Conservation (phyloP, 2,888 invertebrate species). For the Homarus gammarus region DNA sequence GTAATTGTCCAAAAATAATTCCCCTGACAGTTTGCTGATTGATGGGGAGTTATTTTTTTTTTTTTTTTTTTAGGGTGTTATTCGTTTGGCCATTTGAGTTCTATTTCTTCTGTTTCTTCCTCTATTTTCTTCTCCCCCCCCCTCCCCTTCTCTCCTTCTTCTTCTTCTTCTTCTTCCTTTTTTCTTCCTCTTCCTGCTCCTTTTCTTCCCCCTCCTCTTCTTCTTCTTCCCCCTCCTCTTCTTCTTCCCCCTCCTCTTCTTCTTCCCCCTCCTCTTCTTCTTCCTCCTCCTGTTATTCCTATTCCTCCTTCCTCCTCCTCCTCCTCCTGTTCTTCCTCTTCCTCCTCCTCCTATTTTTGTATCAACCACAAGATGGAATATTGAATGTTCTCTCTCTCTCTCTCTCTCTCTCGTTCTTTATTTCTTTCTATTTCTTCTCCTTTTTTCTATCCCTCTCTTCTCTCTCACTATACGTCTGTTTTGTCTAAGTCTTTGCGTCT, state of each 20-base stretch:
- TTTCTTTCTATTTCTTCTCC: no score
- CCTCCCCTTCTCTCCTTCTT: background rate
- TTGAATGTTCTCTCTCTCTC: no score
- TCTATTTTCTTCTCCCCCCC: no score
- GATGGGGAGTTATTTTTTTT: slow-evolving; percentile 55
- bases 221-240: background rate
- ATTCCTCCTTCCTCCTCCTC: slow-evolving; percentile 2
- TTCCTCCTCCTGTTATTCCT: slow-evolving; percentile 16
- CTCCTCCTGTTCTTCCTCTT: slow-evolving; percentile 13
- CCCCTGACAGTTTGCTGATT: slow-evolving; percentile 46
- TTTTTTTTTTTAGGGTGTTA: background rate
- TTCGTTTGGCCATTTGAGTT: background rate
- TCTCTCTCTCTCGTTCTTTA: no score
- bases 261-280: background rate
- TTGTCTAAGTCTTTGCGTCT: no score
- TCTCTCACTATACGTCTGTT: no score
- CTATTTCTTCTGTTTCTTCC: slow-evolving; percentile 1
- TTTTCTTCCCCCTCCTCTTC: no score
- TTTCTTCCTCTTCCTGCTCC: no score
- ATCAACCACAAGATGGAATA: background rate
- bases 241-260: slow-evolving; percentile 9
- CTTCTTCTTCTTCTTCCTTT: background rate
- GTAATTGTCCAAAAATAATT: slow-evolving; percentile 64
- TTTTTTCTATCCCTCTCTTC: no score
- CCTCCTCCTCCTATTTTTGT: slow-evolving; percentile 14